Conservation (phyloP, 2,797 vertebrate genomes). For the Cottoperca gobio region DNA sequence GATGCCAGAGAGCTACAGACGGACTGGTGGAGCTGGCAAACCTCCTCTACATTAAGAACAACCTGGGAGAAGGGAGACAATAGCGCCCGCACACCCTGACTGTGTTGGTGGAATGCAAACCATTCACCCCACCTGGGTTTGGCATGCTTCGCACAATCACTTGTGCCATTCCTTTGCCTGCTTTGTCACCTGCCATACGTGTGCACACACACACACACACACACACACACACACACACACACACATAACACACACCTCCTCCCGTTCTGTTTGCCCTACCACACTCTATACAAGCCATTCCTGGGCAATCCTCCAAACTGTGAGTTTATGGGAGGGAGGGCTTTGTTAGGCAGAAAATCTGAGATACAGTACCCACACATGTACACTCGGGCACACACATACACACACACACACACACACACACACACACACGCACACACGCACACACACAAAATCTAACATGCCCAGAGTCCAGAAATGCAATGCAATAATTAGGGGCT, state of each 20-base stretch:
- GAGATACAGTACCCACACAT: slow-evolving; percentile 61
- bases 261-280: slow-evolving; percentile 53
- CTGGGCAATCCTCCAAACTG: slow-evolving; percentile 75
- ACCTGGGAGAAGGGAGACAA: slow-evolving; percentile 73
- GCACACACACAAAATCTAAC: slow-evolving; percentile 56
- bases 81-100: slow-evolving; percentile 41
- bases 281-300: slow-evolving; percentile 69
- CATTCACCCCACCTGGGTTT: slow-evolving; percentile 67
- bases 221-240: slow-evolving; percentile 10
- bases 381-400: background rate
- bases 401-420: slow-evolving; percentile 9
- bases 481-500: slow-evolving; percentile 76
- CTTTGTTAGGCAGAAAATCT: slow-evolving; percentile 71
- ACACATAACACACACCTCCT: slow-evolving; percentile 9
- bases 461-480: slow-evolving; percentile 72
- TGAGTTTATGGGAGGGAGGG: slow-evolving; percentile 65
- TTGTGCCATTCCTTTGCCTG: slow-evolving; percentile 50
- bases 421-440: slow-evolving; percentile 10
- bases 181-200: slow-evolving; percentile 63
- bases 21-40: slow-evolving; percentile 69
- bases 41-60: slow-evolving; percentile 54
- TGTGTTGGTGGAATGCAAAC: slow-evolving; percentile 62
- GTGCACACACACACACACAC: slow-evolving; percentile 12
- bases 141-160: slow-evolving; percentile 58
- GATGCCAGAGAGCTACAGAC: slow-evolving; percentile 69